phyloP scores from a whole-genome alignment of 2,797 vertebrate species.

The Lagodon rhomboides region DNA sequence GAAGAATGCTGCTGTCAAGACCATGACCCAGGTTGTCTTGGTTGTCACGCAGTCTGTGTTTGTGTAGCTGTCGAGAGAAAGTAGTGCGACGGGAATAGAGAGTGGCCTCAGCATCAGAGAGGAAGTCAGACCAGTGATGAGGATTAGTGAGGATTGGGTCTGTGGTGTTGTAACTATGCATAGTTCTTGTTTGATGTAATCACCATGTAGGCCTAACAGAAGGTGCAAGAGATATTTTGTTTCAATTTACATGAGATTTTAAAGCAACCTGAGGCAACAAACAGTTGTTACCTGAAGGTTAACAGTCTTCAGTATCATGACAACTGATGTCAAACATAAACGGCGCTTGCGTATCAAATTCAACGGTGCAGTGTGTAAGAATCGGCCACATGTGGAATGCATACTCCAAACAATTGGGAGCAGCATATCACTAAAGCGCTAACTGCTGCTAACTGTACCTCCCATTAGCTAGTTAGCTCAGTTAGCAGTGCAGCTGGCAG shows the following conservation, averaged over 20 bases:
- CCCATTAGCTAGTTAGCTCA: no score
- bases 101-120: constrained; percentile 8
- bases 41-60: constrained; percentile 41
- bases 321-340: not conserved
- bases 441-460: no score
- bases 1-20: constrained; percentile 33
- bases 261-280: not conserved
- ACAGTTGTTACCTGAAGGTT: not conserved
- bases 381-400: no score
- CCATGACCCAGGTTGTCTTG: constrained; percentile 18
- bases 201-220: not conserved
- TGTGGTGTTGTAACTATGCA: constrained; percentile 23
- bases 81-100: constrained; percentile 8
- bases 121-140: constrained; percentile 37
- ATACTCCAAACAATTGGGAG: no score
- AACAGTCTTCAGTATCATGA: not conserved
- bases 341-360: not conserved
- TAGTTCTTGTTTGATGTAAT: constrained; percentile 16
- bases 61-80: constrained; percentile 38
- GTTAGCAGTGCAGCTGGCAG: no score
- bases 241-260: constrained; percentile 9
- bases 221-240: not conserved
- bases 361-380: no score
- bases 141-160: constrained; percentile 35
- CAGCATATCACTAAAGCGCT: no score